A percentile compares a stretch with the other conserved stretches of the same genome.
Conservation (phyloP, 1,140 invertebrate species). For the Eulimnadia texana region DNA sequence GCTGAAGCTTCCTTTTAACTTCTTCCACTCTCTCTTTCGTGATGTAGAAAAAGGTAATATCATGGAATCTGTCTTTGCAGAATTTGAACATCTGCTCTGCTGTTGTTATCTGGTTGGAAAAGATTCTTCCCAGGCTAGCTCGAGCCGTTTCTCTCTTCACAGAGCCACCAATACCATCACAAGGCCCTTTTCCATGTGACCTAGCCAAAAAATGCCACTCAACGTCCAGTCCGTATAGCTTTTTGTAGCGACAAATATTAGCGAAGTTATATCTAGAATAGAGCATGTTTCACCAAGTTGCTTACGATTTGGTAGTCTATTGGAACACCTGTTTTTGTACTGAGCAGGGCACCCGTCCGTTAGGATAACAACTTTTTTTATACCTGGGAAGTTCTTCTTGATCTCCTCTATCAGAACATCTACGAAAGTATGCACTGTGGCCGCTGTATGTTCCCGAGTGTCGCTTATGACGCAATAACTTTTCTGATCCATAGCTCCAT, state of each 20-base stretch:
- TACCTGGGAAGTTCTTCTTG: neutral
- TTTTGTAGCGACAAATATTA: slow-evolving; percentile 23
- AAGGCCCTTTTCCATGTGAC: slow-evolving; percentile 28
- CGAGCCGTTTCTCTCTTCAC: slow-evolving; percentile 20
- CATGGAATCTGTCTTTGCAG: neutral
- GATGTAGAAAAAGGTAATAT: neutral
- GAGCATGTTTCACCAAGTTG: slow-evolving; percentile 11
- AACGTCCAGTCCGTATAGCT: slow-evolving; percentile 23
- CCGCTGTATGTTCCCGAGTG: neutral
- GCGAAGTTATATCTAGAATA: slow-evolving; percentile 19
- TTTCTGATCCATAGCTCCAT: slow-evolving; percentile 21
- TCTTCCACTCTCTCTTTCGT: neutral
- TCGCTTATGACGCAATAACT: neutral
- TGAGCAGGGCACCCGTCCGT: slow-evolving; percentile 15
- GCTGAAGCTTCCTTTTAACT: neutral
- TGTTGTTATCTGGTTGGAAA: neutral
- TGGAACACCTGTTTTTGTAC: too few relatives aligned
- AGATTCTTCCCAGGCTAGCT: slow-evolving; percentile 8
- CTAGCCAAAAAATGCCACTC: slow-evolving; percentile 26
- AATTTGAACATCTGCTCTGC: neutral
- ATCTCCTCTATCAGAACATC: neutral
- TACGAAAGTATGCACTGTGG: neutral
- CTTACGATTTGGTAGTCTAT: too few relatives aligned
- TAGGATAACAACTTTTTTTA: neutral
- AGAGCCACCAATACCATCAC: slow-evolving; percentile 26